These are phyloP conservation scores for Argyresthia goedartella DNA, from an alignment of 2,888 invertebrate genomes.

Conservation along the genomic window DNA sequence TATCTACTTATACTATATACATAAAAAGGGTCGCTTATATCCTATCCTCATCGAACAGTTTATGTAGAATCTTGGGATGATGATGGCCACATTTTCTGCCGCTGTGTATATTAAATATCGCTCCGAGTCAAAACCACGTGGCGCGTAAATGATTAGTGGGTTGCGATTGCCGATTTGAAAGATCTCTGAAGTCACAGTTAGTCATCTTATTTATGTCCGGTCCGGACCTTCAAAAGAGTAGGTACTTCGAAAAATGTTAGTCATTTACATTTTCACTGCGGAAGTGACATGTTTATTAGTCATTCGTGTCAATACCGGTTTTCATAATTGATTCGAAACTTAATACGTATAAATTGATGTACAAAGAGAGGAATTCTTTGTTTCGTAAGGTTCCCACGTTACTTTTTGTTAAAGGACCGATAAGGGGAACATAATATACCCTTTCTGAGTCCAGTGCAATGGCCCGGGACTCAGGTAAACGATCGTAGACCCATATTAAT, in stretches of 20 bases:
- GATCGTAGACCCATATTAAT: constrained; percentile 61
- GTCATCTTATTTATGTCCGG: constrained; percentile 9
- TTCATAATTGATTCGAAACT: constrained; percentile 24
- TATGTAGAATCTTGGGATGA: too few species aligned
- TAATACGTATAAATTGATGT: constrained; percentile 34
- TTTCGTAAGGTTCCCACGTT: constrained; percentile 63
- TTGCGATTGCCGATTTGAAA: too few species aligned
- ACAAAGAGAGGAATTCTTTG: constrained; percentile 55
- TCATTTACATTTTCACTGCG: constrained; percentile 7
- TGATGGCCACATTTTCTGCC: too few species aligned
- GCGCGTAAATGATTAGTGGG: too few species aligned
- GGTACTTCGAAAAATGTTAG: constrained; percentile 9
- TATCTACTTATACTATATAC: too few species aligned
- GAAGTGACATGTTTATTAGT: constrained; percentile 12
- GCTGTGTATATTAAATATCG: too few species aligned
- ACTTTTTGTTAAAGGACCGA: constrained; percentile 57
- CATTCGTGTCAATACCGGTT: constrained; percentile 14
- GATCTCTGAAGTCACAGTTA: constrained; percentile 5
- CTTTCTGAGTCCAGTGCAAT: constrained; percentile 46
- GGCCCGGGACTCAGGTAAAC: constrained; percentile 22
- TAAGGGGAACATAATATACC: constrained; percentile 64
- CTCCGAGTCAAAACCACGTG: too few species aligned
- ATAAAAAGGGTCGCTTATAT: too few species aligned
- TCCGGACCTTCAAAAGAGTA: constrained; percentile 8
- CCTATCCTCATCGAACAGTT: too few species aligned